Evolutionary conservation across 1,140 invertebrate species (phyloP).

Genomic region (Acromyrmex charruanus): DNA sequence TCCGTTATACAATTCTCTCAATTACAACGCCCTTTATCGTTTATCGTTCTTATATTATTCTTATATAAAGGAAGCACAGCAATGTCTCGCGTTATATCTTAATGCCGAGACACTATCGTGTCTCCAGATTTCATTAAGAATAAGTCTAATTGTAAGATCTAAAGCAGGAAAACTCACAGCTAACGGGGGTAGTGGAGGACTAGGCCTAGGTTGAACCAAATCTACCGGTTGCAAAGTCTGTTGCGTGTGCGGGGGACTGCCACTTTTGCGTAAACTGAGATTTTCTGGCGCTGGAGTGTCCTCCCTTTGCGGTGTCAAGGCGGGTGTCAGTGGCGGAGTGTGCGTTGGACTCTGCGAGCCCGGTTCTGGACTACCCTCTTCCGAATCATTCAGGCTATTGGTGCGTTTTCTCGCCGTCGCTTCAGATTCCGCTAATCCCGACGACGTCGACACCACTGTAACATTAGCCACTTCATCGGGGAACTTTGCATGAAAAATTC

Average conservation of each 20-base stretch:
- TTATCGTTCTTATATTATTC: not conserved
- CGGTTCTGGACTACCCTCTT: conserved; percentile 82
- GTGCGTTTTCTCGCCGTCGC: conserved; percentile 74
- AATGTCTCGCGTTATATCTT: too few species aligned
- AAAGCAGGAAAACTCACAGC: conserved; percentile 74
- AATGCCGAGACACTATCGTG: too few species aligned
- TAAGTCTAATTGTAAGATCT: not conserved
- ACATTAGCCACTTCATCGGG: conserved; percentile 7
- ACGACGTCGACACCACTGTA: conserved; percentile 65
- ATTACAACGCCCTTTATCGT: not conserved
- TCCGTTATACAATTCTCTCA: not conserved
- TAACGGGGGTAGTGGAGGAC: conserved; percentile 80
- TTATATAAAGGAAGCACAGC: too few species aligned
- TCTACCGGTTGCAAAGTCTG: conserved; percentile 82
- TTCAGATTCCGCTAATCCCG: conserved; percentile 71
- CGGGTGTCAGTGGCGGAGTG: conserved; percentile 83
- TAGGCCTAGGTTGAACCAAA: conserved; percentile 83
- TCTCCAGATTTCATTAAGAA: too few species aligned
- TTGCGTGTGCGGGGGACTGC: conserved; percentile 81
- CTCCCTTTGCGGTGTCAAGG: conserved; percentile 84
- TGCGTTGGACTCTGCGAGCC: conserved; percentile 82
- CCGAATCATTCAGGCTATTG: conserved; percentile 81
- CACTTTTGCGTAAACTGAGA: conserved; percentile 86
- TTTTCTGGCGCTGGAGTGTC: conserved; percentile 89
- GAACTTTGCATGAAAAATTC: conserved; percentile 2